A percentile compares a stretch with the other conserved stretches of the same genome.
phyloP scores from a whole-genome alignment of 2,888 invertebrate species.

The Aphelenchoides bicaudatus region DNA sequence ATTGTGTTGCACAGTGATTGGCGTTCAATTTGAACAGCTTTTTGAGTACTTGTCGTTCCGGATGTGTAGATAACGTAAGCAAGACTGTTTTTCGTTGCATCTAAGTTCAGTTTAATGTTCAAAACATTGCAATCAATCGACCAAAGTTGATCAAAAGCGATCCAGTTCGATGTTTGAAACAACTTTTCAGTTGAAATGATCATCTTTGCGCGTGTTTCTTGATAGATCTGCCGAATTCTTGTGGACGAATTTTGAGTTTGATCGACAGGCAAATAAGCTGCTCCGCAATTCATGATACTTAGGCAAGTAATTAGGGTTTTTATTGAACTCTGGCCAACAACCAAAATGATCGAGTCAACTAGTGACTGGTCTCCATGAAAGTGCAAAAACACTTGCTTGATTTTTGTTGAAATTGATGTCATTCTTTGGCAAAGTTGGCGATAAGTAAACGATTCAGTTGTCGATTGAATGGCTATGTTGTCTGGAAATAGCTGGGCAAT shows the following conservation, averaged over 20 bases:
- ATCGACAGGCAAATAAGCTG: conserved; percentile 80
- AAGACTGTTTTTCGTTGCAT: conserved; percentile 10
- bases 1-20: conserved; percentile 39
- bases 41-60: conserved; percentile 57
- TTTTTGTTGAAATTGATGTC: no score
- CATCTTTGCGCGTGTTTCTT: conserved; percentile 63
- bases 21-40: conserved; percentile 42
- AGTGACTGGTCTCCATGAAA: no score
- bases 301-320: conserved; percentile 60
- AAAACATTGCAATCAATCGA: not conserved
- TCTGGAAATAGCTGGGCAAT: not conserved
- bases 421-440: not conserved
- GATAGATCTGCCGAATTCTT: conserved; percentile 74
- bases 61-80: conserved; percentile 56
- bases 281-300: conserved; percentile 77
- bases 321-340: conserved; percentile 25
- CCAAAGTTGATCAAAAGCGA: not conserved
- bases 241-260: conserved; percentile 70
- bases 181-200: not conserved
- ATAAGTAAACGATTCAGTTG: not conserved
- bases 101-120: not conserved
- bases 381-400: conserved; percentile 18
- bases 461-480: conserved; percentile 16
- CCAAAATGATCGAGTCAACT: conserved; percentile 43
- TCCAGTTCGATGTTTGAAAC: not conserved